These are phyloP conservation scores for Trogon melanurus DNA, from an alignment of 2,113 vertebrate genomes.

Conservation along the genomic window DNA sequence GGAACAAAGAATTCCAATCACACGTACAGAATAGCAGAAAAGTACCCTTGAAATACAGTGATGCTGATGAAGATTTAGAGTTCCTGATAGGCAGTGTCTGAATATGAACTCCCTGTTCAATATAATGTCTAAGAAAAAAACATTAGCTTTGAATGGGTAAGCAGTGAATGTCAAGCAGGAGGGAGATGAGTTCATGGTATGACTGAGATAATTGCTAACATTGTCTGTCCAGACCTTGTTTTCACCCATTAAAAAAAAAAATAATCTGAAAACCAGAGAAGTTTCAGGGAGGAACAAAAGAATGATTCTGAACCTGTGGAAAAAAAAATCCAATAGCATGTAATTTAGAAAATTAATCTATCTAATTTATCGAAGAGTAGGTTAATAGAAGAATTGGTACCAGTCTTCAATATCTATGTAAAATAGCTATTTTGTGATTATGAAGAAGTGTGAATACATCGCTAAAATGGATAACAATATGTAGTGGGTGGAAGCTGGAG, in stretches of 20 bases:
- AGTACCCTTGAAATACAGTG: constrained; percentile 46
- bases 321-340: neutral
- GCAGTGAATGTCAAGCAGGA: constrained; percentile 49
- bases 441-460: neutral
- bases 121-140: constrained; percentile 26
- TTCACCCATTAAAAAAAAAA: constrained; percentile 13
- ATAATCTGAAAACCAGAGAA: neutral
- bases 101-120: constrained; percentile 9
- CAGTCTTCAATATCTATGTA: neutral
- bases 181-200: constrained; percentile 36
- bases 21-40: neutral
- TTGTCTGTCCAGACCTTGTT: constrained; percentile 16
- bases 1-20: constrained; percentile 37
- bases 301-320: neutral
- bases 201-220: constrained; percentile 32
- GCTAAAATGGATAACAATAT: neutral
- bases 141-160: constrained; percentile 57
- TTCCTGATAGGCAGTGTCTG: constrained; percentile 9
- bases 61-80: constrained; percentile 33
- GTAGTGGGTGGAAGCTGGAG: neutral
- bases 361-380: neutral
- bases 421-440: neutral
- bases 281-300: neutral
- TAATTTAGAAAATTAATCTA: neutral
- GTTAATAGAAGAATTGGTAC: neutral